phyloP scores from a whole-genome alignment of 2,888 invertebrate species.

The Mythimna pallens region DNA sequence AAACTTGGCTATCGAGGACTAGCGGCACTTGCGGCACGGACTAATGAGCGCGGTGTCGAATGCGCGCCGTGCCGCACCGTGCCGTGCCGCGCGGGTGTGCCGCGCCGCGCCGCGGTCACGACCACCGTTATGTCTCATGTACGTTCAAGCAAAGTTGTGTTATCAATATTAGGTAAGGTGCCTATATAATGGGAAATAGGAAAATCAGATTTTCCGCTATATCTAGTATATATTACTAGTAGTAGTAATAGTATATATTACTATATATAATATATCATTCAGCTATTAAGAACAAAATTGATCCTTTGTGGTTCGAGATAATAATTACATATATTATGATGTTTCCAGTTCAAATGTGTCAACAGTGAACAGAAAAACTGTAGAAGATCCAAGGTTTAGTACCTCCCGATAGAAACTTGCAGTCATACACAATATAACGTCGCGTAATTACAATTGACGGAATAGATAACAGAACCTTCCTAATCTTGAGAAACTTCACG shows the following conservation, averaged over 20 bases:
- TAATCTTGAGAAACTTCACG: not conserved
- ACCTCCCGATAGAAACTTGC: no score
- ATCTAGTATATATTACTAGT: no score
- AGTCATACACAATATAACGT: no score
- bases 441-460: not conserved
- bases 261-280: no score
- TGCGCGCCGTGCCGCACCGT: constrained; percentile 49
- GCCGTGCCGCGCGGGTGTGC: constrained; percentile 11
- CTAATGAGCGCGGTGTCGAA: constrained; percentile 58
- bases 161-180: not conserved
- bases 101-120: constrained; percentile 47
- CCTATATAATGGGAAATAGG: not conserved
- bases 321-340: not conserved
- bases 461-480: not conserved
- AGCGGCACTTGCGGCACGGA: constrained; percentile 44
- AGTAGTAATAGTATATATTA: no score
- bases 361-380: no score
- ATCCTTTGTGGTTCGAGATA: not conserved
- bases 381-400: not conserved
- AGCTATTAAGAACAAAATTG: not conserved
- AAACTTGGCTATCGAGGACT: constrained; percentile 61
- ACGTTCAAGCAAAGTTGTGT: not conserved
- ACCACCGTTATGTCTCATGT: constrained; percentile 43
- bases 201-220: not conserved
- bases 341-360: no score